Evolutionary conservation across 2,113 vertebrate species (phyloP).

Genomic region (Macroglossus sobrinus): DNA sequence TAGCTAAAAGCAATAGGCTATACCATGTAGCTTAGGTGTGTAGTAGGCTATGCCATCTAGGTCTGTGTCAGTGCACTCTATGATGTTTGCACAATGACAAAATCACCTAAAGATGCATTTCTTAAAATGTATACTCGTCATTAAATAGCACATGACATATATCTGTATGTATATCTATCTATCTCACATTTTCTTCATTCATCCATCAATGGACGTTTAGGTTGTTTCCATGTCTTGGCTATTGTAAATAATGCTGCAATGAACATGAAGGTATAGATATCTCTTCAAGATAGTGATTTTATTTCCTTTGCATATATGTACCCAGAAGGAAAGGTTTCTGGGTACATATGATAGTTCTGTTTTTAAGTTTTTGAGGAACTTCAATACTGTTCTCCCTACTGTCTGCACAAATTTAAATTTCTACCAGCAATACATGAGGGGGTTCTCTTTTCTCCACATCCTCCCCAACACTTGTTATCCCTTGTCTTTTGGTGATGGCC

Average conservation of each 20-base stretch:
- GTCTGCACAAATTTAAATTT: not conserved
- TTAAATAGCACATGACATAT: no score
- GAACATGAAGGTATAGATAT: not conserved
- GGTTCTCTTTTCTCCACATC: not conserved
- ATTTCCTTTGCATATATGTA: not conserved
- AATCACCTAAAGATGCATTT: no score
- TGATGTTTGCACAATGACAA: no score
- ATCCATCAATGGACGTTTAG: not conserved
- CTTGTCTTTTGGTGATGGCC: not conserved
- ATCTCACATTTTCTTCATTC: not conserved
- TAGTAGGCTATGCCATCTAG: no score
- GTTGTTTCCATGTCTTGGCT: not conserved
- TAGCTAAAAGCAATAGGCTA: no score
- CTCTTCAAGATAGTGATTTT: not conserved
- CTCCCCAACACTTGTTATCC: not conserved
- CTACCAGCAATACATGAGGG: not conserved
- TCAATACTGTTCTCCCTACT: not conserved
- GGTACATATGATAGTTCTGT: not conserved
- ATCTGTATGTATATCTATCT: no score
- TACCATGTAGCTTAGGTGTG: no score
- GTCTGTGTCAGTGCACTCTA: no score
- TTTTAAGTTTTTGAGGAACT: not conserved
- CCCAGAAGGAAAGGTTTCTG: not conserved
- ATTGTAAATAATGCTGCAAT: not conserved
- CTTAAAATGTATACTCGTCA: no score